Evolutionary conservation across 92 coral and sea anemone genomes (phyloP), one percentile per base, ranked within the genome.

Genomic region (Palythoa caribaeorum): DNA sequence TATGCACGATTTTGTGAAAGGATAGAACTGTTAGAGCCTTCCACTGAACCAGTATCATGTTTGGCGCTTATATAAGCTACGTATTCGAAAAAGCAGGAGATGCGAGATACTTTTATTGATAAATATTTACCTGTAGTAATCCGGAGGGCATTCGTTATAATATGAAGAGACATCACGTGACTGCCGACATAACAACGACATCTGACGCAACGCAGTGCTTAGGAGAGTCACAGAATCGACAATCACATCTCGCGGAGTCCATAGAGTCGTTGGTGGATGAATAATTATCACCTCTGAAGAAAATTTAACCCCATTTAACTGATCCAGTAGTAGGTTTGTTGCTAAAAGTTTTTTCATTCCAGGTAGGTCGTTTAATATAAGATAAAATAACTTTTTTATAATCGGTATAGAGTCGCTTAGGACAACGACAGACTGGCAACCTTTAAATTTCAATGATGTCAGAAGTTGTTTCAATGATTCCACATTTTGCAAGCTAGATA

Each of bases 171-270:
- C 11, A 50, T 66, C 54, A 40, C 50, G 83, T 92, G 76, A 47
- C 87, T 73, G 54, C 94, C 92, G 71, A 20, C 6, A 8, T 52
- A 79, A 59, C 44, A 73, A 59, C 44, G 47, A 50, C 57, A 76
- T 38, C 36, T 72, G 65, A 28, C 14, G 80, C 50, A 57, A 52
- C 15, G 78, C 53, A 16, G 37, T 51, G 51, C 55, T 71, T 68
- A 60, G 39, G 47, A 62, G 52, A 28, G 36, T 35, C 54, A 92
- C 84, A 3, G 96, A 91, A 55, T 95, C 98, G 47, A 78, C 76
- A 57, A 91, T 78, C 19, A 87, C 79, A 15, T 84, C 92, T 73
- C 70, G 87, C 52, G 44, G 15, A 1, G 87, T 60, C 76, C 87
- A 74, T 54, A 71, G 84, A 38, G 37, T 39, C 13, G 3, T 72